Evolutionary conservation across 2,888 invertebrate species (phyloP), one percentile per base, ranked within the genome.

Genomic region (Cryptocephalus primarius): DNA sequence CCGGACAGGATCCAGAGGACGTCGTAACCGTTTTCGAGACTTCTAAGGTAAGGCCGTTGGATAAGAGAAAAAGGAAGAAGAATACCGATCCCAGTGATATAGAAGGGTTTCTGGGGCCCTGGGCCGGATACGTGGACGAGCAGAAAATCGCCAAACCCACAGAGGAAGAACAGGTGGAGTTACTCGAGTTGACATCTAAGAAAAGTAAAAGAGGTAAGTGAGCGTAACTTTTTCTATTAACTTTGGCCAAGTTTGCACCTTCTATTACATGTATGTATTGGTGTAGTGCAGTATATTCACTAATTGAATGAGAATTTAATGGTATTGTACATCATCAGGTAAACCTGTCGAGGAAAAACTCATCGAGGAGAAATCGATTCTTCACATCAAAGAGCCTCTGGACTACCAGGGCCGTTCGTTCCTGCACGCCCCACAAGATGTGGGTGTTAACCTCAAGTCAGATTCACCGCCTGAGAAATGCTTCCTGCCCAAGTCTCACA

Each of bases 401-500:
- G 99, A 99, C 72, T 99, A 99, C 72, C 96, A 96, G 72, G 97
- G 97, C 8, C 76, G 99, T 13, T 92, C 94, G 9, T 99, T 93
- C 73, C 72, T 97, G 39, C 88, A 90, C 63, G 81, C 90, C 2
- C 97, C 99, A 8, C 88, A 89, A 63, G 93, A 93, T 72, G 84
- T 92, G 51, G 92, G 90, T 13, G 86, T 92, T 34, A 93, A 92
- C 71, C 74, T 94, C 48, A 82, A 85, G 47, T 84, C 90, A 4
- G 84, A 85, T 55, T 80, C 85, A 2, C 90, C 93, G 13, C 99
- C 99, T 0, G 89, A 92, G 49, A 87, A 89, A 63, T 97, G 97
- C 68, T 97, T 95, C 72, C 72, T 97, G 46, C 97, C 97, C 6
- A 97, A 97, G 77, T 82, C 91, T 1, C 89, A 91, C 64, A 86